Conservation (phyloP, 2,113 vertebrate species). For the Phalacrocorax carbo region DNA sequence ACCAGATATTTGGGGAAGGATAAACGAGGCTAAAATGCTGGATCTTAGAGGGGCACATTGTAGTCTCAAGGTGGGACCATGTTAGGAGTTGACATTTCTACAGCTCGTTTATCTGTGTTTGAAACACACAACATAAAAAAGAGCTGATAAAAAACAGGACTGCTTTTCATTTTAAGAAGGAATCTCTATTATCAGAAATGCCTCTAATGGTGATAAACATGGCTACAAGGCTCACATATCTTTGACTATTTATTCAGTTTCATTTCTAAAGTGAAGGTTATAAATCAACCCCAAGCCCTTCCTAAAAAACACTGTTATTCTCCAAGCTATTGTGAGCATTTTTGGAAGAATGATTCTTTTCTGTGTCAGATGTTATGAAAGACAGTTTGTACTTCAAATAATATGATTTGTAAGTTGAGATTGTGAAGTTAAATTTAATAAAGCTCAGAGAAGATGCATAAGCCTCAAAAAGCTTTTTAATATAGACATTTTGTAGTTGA, state of each 20-base stretch:
- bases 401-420: conserved; percentile 28
- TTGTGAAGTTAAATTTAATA: conserved; percentile 36
- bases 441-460: conserved; percentile 25
- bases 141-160: not conserved
- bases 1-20: not conserved
- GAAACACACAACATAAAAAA: not conserved
- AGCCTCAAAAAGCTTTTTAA: conserved; percentile 14
- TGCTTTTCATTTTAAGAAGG: conserved; percentile 16
- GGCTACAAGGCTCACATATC: not conserved
- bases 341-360: conserved; percentile 24
- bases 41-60: not conserved
- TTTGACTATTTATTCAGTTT: conserved; percentile 44
- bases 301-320: not conserved
- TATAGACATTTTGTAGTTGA: not conserved
- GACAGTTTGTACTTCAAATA: conserved; percentile 44
- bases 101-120: not conserved
- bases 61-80: not conserved
- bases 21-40: not conserved
- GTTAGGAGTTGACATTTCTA: not conserved
- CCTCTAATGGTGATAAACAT: not conserved
- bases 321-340: conserved; percentile 26
- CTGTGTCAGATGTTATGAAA: conserved; percentile 41
- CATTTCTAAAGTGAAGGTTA: conserved; percentile 34
- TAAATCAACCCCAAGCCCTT: conserved; percentile 27
- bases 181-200: conserved; percentile 16